Evolutionary conservation across 2,113 vertebrate genomes (phyloP).

Genomic region (Bubo blakistoni): DNA sequence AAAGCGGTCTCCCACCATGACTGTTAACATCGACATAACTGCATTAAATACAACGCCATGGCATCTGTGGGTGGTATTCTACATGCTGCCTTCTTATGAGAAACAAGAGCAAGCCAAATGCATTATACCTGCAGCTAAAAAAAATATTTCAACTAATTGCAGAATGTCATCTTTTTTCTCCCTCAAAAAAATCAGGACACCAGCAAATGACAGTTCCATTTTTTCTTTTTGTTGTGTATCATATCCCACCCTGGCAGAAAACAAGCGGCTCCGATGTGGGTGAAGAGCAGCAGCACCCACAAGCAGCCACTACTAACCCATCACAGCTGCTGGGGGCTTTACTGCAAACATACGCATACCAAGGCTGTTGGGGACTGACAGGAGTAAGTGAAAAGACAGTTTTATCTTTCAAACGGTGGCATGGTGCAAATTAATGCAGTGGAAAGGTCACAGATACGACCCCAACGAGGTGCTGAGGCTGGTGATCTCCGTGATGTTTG

Average conservation of each 20-base stretch:
- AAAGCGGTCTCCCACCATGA: not conserved
- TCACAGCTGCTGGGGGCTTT: not conserved
- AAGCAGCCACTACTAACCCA: not conserved
- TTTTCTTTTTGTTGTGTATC: not conserved
- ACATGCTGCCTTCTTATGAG: not conserved
- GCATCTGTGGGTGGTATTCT: not conserved
- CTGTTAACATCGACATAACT: not conserved
- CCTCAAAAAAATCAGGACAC: not conserved
- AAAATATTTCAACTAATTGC: not conserved
- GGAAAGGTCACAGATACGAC: accelerated
- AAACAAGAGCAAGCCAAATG: not conserved
- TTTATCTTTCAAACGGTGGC: not conserved
- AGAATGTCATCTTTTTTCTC: not conserved
- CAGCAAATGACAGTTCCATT: not conserved
- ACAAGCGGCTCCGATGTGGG: not conserved
- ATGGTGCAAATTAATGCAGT: not conserved
- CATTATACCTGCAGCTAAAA: not conserved
- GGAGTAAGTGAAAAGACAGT: not conserved
- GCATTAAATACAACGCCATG: not conserved
- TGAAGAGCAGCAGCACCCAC: not conserved
- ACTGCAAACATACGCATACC: accelerated
- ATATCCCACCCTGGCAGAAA: not conserved
- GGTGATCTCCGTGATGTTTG: not conserved
- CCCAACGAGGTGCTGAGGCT: not conserved
- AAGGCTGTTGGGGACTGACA: not conserved